Base-by-base conservation (phyloP, 2,888 invertebrate genomes). In the Epinotia ramella region DNA sequence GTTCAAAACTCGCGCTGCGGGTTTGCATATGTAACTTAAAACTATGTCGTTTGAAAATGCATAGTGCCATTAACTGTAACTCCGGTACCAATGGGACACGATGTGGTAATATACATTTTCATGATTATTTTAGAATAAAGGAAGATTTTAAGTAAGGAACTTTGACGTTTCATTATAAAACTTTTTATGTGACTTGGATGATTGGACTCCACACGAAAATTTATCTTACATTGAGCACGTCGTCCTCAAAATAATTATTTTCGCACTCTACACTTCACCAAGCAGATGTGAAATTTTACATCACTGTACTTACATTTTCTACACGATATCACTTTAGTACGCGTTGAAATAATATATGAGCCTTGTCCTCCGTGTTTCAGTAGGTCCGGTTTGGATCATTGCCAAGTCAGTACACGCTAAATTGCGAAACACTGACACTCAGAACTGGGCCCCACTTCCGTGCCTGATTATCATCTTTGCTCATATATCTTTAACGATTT, bases 341-440 rank as follows among this genome's bases (percentile, higher is more conserved):
- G 76, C 72, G 76, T 72, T 57, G 72, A 72, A 76, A 76, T 76
- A 76, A 76, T 76, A 63, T 76, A 76, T 66, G 66, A 72, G 67
- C 67, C 56, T 56, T 72, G 60, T 65, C 53, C 75, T 76, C 63
- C 70, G 49, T 72, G 67, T 67, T 66, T 79, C 79, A 83, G 77
- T 80, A 76, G 75, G 79, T 76, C 75, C 59, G 49, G 76, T 73
- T 78, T 84, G 84, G 84, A 77, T 12, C 13, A 24, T 20, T 6
- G 80, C 84, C 84, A 84, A 80, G 73, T 64, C 18, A 44, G 69
- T 77, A 67, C 77, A 78, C 73, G 79, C 77, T 80, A 78, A 78
- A 81, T 80, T 78, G 78, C 78, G 73, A 80, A 80, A 74, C 72
- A 76, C 69, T 75, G 77, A 77, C 78, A 69, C 73, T 77, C 70